Evolutionary conservation across 2,113 vertebrate genomes (phyloP).

Genomic region (Puffinus mauretanicus): DNA sequence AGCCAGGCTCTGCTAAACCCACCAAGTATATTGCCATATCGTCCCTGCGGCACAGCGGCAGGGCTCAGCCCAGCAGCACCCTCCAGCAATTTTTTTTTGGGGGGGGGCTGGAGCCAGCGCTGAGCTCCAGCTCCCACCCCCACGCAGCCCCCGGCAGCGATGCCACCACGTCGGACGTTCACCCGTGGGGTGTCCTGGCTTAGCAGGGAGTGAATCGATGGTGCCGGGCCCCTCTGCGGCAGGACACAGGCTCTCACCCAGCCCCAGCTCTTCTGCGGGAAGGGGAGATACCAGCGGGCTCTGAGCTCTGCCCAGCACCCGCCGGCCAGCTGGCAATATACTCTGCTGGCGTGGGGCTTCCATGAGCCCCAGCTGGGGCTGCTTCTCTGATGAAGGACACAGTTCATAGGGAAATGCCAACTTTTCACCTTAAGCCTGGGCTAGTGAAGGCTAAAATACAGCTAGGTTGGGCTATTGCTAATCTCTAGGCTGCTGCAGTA

Average conservation of each 20-base stretch:
- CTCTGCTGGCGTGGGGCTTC: not conserved
- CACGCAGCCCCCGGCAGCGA: not conserved
- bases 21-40: constrained; percentile 43
- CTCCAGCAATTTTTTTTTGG: not conserved
- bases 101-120: not conserved
- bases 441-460: not conserved
- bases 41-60: not conserved
- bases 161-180: fast-evolving
- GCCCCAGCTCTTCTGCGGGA: not conserved
- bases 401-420: not conserved
- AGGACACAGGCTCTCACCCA: not conserved
- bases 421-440: not conserved
- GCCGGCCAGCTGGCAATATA: not conserved
- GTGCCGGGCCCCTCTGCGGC: not conserved
- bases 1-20: constrained; percentile 10
- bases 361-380: not conserved
- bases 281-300: not conserved
- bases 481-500: not conserved
- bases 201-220: not conserved
- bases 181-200: not conserved
- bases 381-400: not conserved
- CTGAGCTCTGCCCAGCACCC: not conserved
- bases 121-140: not conserved
- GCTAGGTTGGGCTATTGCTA: fast-evolving
- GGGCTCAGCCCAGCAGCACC: not conserved